Evolutionary conservation across 2,113 vertebrate species (phyloP).

Genomic region (Rhinogobius similis): DNA sequence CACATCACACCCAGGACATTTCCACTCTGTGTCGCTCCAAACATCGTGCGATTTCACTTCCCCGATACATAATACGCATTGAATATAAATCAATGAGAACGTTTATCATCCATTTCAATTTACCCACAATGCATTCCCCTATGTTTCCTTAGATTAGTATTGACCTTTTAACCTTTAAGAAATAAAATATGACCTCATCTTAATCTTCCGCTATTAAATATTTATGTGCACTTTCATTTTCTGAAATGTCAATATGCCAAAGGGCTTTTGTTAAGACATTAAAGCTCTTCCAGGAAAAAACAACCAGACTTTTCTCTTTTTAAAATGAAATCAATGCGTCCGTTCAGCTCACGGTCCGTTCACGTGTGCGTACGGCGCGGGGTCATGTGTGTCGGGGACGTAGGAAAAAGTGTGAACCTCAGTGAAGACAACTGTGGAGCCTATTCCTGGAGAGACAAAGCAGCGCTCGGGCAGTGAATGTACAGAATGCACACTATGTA

Average conservation of each 20-base stretch:
- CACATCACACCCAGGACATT: background rate
- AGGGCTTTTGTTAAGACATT: background rate
- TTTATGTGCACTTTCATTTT: conserved; percentile 3
- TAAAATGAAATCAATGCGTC: background rate
- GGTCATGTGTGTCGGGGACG: background rate
- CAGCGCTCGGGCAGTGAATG: background rate
- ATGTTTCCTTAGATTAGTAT: background rate
- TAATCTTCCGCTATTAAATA: conserved; percentile 1
- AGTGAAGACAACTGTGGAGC: conserved; percentile 5
- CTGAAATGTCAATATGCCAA: conserved; percentile 1
- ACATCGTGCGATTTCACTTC: background rate
- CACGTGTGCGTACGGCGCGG: background rate
- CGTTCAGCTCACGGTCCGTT: background rate
- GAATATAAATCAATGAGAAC: background rate
- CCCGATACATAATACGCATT: background rate
- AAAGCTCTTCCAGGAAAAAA: background rate
- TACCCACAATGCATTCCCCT: background rate
- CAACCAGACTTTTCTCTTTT: background rate
- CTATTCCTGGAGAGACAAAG: conserved; percentile 15
- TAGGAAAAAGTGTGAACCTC: background rate
- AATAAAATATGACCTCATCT: conserved; percentile 4
- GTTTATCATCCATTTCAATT: background rate
- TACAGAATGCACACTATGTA: conserved; percentile 17
- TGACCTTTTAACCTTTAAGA: conserved; percentile 4
- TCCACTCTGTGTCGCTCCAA: background rate